A percentile compares a stretch with the other conserved stretches of the same genome.
These are phyloP conservation scores for Neogale vison DNA, from an alignment of 2,113 vertebrate genomes.

Conservation along the genomic window DNA sequence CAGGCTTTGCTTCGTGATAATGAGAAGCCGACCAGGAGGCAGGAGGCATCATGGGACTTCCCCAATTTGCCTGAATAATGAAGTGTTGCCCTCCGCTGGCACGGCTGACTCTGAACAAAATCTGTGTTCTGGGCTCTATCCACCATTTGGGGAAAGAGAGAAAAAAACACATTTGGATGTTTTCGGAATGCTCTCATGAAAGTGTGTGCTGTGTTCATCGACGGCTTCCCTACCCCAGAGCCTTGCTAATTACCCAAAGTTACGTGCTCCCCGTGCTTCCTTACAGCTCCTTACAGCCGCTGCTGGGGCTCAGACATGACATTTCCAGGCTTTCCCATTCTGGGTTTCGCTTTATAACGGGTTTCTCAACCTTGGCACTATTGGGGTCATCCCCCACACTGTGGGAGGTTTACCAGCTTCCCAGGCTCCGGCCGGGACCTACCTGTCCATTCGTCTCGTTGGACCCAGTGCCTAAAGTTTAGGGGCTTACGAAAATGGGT, in stretches of 20 bases:
- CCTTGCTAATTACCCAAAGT: background rate
- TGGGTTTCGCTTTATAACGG: background rate
- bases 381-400: accelerated
- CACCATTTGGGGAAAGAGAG: background rate
- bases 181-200: background rate
- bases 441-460: accelerated
- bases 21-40: background rate
- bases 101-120: background rate
- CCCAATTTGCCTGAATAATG: conserved; percentile 55
- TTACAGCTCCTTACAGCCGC: too few species aligned
- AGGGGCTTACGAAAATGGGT: background rate
- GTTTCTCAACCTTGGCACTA: background rate
- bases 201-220: background rate
- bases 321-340: background rate
- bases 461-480: background rate
- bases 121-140: background rate
- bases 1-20: background rate
- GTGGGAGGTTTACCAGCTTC: accelerated
- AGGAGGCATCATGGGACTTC: background rate
- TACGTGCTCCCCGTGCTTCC: background rate
- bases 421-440: background rate
- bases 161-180: background rate
- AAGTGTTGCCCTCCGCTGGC: background rate
- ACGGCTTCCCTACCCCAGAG: background rate
- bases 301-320: background rate